Base-by-base conservation (phyloP, 2,888 invertebrate species). In the Cantharis lateralis region DNA sequence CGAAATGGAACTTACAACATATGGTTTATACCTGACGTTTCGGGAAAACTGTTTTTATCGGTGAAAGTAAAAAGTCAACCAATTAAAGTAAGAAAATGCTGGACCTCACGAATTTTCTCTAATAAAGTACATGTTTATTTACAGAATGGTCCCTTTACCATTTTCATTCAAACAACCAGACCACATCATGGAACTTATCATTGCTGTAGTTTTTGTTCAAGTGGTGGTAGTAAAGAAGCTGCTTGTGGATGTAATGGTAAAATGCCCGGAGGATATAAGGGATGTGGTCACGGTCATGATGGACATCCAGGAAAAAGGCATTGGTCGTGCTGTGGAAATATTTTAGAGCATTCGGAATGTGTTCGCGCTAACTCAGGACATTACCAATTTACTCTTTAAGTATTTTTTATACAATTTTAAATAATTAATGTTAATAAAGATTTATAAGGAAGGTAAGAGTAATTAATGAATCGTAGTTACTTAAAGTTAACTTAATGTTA, bases 161-260 rank as follows among this genome's bases (percentile, higher is more conserved):
- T 94, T 72, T 89, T 90, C 24, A 93, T 92, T 0, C 90, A 93
- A n/a, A 91, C 91, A 4, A 88, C 91, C 62, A 89, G 91, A 70
- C 90, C 91, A 0, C 95, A 95, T 86, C 89, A 89, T 69, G 95
- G 95, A 0, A 91, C 92, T 82, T 95, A 91, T 89, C 95, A 95
- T 87, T 95, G 95, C 84, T 95, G 95, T 85, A 91, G 93, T 24
- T 95, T 95, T 87, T 95, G 95, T 84, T 95, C 95, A 0, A 94
- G 94, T 79, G 93, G 93, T 10, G 95, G 95, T 2, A 92, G 90
- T 80, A 92, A 93, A 80, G 92, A 91, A 82, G 91, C 91, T 0
- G 88, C 87, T 63, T 95, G 95, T 87, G 94, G 92, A 4, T 95
- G 95, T 83, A 92, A 92, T 10, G 93, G 93, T 5, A 90, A 89